phyloP scores from a whole-genome alignment of 92 coral and sea anemone genomes.

The Porites lobata region DNA sequence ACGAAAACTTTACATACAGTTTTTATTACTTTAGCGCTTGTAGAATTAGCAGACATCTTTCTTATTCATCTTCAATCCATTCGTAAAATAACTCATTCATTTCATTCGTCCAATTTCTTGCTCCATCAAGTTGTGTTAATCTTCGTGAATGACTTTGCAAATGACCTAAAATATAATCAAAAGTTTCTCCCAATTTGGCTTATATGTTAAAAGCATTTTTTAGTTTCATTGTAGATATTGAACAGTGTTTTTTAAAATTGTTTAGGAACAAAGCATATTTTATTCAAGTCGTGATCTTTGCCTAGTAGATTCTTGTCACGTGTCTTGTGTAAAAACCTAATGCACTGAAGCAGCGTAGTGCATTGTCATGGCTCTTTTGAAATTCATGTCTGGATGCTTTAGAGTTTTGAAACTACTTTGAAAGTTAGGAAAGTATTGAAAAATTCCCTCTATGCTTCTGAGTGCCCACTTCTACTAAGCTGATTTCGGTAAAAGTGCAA shows the following conservation, averaged over 20 bases:
- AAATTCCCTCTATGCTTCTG: too few relatives aligned
- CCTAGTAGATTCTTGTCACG: not conserved
- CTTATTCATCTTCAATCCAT: not conserved
- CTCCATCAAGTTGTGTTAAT: not conserved
- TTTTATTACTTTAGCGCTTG: not conserved
- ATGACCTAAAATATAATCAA: too few relatives aligned
- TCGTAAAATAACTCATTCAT: not conserved
- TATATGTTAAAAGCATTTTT: not conserved
- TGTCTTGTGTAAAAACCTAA: not conserved
- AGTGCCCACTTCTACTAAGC: too few relatives aligned
- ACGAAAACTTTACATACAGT: not conserved
- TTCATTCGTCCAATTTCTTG: not conserved
- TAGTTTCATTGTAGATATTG: not conserved
- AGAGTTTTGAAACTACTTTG: not conserved
- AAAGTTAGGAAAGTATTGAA: not conserved
- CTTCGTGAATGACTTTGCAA: not conserved
- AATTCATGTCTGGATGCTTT: not conserved
- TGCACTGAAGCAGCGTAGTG: not conserved
- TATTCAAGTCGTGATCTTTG: constrained; percentile 2
- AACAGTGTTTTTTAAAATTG: not conserved
- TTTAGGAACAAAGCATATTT: not conserved
- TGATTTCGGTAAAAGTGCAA: too few relatives aligned
- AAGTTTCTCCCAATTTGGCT: too few relatives aligned
- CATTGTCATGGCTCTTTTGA: constrained; percentile 12
- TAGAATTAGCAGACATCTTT: not conserved